Base-by-base conservation (phyloP, 1,140 invertebrate species). In the Bombus breviceps region DNA sequence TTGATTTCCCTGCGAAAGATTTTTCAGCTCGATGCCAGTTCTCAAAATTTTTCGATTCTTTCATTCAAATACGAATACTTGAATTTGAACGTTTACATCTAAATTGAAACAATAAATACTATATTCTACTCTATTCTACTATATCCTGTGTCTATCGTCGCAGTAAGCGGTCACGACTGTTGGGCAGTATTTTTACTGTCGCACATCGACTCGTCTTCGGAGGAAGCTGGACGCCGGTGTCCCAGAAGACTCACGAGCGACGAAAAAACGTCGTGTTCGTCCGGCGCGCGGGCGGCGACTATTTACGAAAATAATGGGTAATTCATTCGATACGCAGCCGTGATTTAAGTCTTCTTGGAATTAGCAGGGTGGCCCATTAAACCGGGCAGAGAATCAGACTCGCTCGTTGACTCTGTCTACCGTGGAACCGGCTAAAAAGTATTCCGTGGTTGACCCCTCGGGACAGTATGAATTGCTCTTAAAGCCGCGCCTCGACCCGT, bases 391-490 rank as follows among this genome's bases (percentile, higher is more conserved):
- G 32, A 69, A 68, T 79, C 43, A 34, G 39, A 28, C 68, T 62
- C 13, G 41, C 80, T 72, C 41, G 84, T 82, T 81, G 79, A 78
- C 81, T 64, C 53, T 72, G 53, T 72, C 57, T 73, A 25, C 32
- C 39, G 39, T 34, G 69, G 66, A 53, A 39, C 37, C 74, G 68
- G 73, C 64, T 86, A 77, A 86, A 86, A 83, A 86, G 85, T 86
- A 73, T 78, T 87, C 89, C 82, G 90, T 85, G 80, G 84, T 91
- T 89, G 76, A 86, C 86, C 83, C 83, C 83, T 57, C 10, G 59
- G 89, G 87, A 74, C 81, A 81, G 69, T 84, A 86, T 75, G 89
- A 92, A 90, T 88, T 86, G 87, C 91, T 73, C 83, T 90, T 91
- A 88, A 89, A 88, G 75, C 71, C 86, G 71, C 79, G 86, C 82